These are phyloP conservation scores for Columba livia DNA, from an alignment of 2,113 vertebrate genomes.

Conservation along the genomic window DNA sequence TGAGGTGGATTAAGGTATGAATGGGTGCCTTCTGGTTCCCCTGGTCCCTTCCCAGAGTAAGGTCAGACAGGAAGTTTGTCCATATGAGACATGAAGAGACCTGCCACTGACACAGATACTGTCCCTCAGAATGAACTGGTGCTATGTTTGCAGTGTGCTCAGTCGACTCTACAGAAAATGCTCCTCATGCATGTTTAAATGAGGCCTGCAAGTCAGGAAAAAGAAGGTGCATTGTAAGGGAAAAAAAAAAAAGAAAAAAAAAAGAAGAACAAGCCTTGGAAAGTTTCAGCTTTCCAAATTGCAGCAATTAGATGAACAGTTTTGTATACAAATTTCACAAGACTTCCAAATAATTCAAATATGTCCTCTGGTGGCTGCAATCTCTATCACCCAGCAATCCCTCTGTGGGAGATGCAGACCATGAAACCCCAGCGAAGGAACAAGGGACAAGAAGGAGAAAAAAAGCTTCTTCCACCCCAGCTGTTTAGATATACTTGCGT, in stretches of 20 bases:
- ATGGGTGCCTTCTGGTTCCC: not conserved
- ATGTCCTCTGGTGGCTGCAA: not conserved
- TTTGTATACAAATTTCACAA: not conserved
- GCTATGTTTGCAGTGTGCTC: not conserved
- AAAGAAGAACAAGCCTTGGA: not conserved
- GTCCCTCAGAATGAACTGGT: not conserved
- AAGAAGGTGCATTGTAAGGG: not conserved
- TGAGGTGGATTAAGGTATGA: not conserved
- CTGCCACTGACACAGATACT: not conserved
- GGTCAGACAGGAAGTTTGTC: not conserved
- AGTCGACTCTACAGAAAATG: not conserved
- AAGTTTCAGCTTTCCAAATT: not conserved
- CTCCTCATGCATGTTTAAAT: not conserved
- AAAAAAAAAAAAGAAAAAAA: too few species aligned
- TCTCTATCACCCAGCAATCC: not conserved
- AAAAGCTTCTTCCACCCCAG: not conserved
- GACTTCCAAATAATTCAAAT: conserved; percentile 2
- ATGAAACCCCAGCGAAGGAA: not conserved
- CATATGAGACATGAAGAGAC: not conserved
- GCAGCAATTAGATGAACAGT: not conserved
- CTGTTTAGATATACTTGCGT: not conserved
- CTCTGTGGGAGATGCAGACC: not conserved
- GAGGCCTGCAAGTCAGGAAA: not conserved
- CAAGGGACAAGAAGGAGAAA: not conserved
- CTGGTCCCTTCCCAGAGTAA: not conserved